These are phyloP conservation scores for Andricus quercusramuli DNA, from an alignment of 2,888 invertebrate genomes.

Conservation along the genomic window DNA sequence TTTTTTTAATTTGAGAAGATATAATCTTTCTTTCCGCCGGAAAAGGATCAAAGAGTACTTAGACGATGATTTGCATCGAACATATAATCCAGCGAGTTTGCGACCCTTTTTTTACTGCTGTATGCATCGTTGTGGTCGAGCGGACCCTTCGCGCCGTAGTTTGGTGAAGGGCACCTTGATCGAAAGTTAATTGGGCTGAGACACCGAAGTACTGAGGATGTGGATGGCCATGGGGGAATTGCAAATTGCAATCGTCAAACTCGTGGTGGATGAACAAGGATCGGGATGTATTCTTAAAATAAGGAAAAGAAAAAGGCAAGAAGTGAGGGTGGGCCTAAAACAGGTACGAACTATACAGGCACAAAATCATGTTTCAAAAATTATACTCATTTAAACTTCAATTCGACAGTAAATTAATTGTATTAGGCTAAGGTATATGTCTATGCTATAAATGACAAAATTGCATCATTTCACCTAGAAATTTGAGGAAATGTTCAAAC, in stretches of 20 bases:
- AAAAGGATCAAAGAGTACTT: conserved; percentile 33
- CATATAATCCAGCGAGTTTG: conserved; percentile 7
- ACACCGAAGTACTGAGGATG: conserved; percentile 7
- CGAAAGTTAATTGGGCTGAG: conserved; percentile 7
- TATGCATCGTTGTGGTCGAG: conserved; percentile 2
- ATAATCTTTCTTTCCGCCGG: conserved; percentile 13
- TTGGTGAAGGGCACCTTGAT: conserved; percentile 2
- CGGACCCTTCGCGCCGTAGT: neutral
- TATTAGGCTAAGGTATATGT: too few species aligned
- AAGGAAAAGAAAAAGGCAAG: conserved; percentile 1
- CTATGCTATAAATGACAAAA: too few species aligned
- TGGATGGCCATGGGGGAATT: conserved; percentile 4
- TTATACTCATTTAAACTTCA: too few species aligned
- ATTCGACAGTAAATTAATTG: too few species aligned
- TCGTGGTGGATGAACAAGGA: conserved; percentile 3
- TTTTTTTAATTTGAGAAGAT: neutral
- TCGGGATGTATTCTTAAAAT: neutral
- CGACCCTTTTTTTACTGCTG: conserved; percentile 4
- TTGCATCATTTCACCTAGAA: too few species aligned
- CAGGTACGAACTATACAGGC: neutral
- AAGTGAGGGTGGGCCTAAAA: neutral
- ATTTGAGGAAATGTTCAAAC: too few species aligned
- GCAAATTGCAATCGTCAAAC: conserved; percentile 7
- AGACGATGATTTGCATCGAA: conserved; percentile 5
- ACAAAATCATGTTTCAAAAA: neutral